phyloP scores from a whole-genome alignment of 1,140 invertebrate genomes.

The Drosophila ohnishii region DNA sequence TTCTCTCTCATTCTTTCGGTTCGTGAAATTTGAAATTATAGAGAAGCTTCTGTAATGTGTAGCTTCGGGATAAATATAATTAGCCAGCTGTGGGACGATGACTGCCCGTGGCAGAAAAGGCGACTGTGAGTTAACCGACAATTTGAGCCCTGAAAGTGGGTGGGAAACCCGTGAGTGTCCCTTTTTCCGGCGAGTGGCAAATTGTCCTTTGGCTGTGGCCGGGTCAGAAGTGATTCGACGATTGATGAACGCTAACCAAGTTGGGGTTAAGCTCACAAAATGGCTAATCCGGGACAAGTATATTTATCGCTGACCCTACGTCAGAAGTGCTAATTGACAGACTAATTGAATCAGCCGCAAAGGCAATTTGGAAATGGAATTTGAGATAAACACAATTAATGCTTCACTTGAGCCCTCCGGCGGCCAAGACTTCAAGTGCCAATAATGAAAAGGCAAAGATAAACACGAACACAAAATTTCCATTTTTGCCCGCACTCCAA shows the following conservation, averaged over 20 bases:
- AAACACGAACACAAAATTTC: slow-evolving; percentile 57
- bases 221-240: slow-evolving; percentile 28
- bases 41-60: slow-evolving; percentile 30
- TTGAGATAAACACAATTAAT: slow-evolving; percentile 70
- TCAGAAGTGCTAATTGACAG: slow-evolving; percentile 45
- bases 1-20: not conserved
- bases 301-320: slow-evolving; percentile 9
- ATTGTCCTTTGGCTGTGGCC: slow-evolving; percentile 2
- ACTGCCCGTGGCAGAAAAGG: slow-evolving; percentile 7
- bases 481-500: slow-evolving; percentile 25
- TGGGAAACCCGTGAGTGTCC: not conserved
- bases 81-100: slow-evolving; percentile 12
- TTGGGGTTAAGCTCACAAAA: slow-evolving; percentile 22
- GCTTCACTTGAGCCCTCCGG: slow-evolving; percentile 33
- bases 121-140: slow-evolving; percentile 6
- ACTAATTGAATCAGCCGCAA: slow-evolving; percentile 51
- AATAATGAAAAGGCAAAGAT: slow-evolving; percentile 42
- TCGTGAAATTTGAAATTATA: slow-evolving; percentile 43
- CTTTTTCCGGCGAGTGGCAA: slow-evolving; percentile 5
- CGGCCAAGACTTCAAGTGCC: slow-evolving; percentile 14
- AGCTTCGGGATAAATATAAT: slow-evolving; percentile 41
- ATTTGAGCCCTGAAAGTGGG: slow-evolving; percentile 13
- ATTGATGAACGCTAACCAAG: slow-evolving; percentile 25
- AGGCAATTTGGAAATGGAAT: slow-evolving; percentile 62
- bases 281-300: slow-evolving; percentile 8